Base-by-base conservation (phyloP, 2,797 vertebrate genomes). In the Myripristis murdjan region DNA sequence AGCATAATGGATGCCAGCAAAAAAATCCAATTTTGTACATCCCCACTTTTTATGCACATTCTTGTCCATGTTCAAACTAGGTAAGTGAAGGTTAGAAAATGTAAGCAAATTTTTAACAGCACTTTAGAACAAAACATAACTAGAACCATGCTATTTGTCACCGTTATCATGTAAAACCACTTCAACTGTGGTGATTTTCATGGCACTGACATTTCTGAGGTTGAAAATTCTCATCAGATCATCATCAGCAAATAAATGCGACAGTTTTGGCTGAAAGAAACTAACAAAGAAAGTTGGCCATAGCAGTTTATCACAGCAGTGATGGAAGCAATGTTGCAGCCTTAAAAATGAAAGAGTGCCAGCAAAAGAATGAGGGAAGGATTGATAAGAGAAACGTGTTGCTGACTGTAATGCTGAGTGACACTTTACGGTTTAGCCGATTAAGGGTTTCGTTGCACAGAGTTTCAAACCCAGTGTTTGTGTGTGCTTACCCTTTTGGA, bases 321-420 rank as follows among this genome's bases (percentile, higher is more conserved):
- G 33, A 8, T 35, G 33, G 10, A 35, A 35, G 11, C 33, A 11
- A 11, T 5, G 33, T 7, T 35, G 9, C 9, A 35, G 33, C 33
- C 33, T 9, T 35, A 35, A 8, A 78, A 70, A 75, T 51, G n/a
- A 67, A 70, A 69, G 41, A 22, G 28, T 49, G 72, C 46, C 57
- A 73, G 28, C 28, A 70, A 75, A 70, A 65, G 33, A 67, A 81
- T 51, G 53, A 58, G 44, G 33, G 23, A 26, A 70, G 52, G 52
- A 73, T 8, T 54, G 77, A 24, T 81, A 46, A 73, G 49, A 77
- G 49, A 49, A 15, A 62, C 63, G 37, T 39, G 37, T 66, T 65
- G 44, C 35, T 73, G 61, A 79, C 64, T 73, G 31, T 73, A 64
- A 77, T 71, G 59, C 69, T 64, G 72, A 76, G 55, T 61, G 58